These are phyloP conservation scores for Mizuhopecten yessoensis DNA, from an alignment of 1,140 invertebrate species.

Conservation along the genomic window DNA sequence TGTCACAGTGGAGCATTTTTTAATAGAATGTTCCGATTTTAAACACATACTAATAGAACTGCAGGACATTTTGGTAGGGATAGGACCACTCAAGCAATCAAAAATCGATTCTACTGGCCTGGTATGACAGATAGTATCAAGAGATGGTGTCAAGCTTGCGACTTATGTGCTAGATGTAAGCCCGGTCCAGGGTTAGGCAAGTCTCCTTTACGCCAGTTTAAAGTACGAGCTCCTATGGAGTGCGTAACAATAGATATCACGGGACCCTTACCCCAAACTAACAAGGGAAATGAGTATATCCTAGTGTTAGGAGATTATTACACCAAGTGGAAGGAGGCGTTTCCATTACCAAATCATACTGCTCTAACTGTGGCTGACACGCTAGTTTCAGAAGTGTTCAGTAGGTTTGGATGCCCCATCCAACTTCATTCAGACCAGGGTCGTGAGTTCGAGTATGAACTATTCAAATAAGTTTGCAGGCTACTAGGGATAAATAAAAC, in stretches of 20 bases:
- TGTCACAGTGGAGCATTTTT: too few species aligned
- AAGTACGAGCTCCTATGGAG: slow-evolving; percentile 50
- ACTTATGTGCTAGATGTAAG: slow-evolving; percentile 63
- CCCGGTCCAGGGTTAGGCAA: slow-evolving; percentile 58
- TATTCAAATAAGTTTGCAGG: slow-evolving; percentile 41
- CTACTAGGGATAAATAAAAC: slow-evolving; percentile 12
- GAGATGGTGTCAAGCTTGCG: slow-evolving; percentile 62
- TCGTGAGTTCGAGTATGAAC: slow-evolving; percentile 45
- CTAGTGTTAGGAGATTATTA: too few species aligned
- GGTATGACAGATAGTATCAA: slow-evolving; percentile 52
- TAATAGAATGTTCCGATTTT: too few species aligned
- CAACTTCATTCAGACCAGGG: too few species aligned
- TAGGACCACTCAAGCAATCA: slow-evolving; percentile 51
- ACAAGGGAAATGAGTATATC: too few species aligned
- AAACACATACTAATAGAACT: slow-evolving; percentile 46
- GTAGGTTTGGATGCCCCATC: slow-evolving; percentile 53
- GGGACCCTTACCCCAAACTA: too few species aligned
- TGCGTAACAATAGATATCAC: slow-evolving; percentile 60
- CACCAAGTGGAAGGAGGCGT: too few species aligned
- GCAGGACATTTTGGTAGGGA: slow-evolving; percentile 64
- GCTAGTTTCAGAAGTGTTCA: slow-evolving; percentile 62
- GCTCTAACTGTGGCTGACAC: slow-evolving; percentile 66
- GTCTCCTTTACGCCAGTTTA: too few species aligned
- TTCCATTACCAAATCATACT: slow-evolving; percentile 71
- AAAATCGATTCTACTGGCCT: too few species aligned